A percentile compares a stretch with the other conserved stretches of the same genome.
These are phyloP conservation scores for Neria commutata DNA, from an alignment of 2,888 invertebrate species.

Conservation along the genomic window DNA sequence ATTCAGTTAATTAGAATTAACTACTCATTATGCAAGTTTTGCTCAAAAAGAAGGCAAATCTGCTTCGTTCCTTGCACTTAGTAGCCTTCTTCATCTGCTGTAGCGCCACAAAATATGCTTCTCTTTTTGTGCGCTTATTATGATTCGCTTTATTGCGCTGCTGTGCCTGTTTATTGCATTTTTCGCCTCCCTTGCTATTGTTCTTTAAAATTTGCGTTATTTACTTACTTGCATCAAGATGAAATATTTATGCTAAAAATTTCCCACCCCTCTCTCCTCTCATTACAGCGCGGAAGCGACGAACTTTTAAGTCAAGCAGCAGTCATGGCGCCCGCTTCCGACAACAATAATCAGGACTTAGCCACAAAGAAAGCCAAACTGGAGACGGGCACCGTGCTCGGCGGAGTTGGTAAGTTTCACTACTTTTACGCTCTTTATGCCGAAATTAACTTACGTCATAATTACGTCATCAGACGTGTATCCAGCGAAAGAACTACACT, in stretches of 20 bases:
- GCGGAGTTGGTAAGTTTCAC: slow-evolving; percentile 61
- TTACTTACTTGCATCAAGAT: slow-evolving; percentile 47
- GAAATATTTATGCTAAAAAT: slow-evolving; percentile 52
- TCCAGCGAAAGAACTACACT: too few species aligned
- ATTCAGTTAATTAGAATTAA: too few species aligned
- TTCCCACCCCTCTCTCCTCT: slow-evolving; percentile 28
- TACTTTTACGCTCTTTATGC: slow-evolving; percentile 4
- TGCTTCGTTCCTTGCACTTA: too few species aligned
- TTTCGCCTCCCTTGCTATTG: not conserved
- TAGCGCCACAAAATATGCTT: too few species aligned
- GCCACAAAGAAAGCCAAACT: slow-evolving; percentile 91
- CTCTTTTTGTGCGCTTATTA: not conserved
- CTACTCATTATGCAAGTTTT: too few species aligned
- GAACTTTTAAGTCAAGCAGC: slow-evolving; percentile 95
- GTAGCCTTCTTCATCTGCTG: too few species aligned
- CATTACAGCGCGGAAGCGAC: slow-evolving; percentile 93
- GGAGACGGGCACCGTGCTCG: slow-evolving; percentile 61
- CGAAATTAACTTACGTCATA: too few species aligned
- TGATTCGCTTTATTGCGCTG: not conserved
- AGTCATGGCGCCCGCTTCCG: slow-evolving; percentile 93
- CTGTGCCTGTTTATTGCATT: not conserved
- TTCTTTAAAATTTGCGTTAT: slow-evolving; percentile 38
- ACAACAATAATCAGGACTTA: slow-evolving; percentile 90
- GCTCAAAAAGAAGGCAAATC: too few species aligned
- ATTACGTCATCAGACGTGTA: too few species aligned